These are phyloP conservation scores for Pectinophora gossypiella DNA, from an alignment of 1,140 invertebrate genomes.

Conservation along the genomic window DNA sequence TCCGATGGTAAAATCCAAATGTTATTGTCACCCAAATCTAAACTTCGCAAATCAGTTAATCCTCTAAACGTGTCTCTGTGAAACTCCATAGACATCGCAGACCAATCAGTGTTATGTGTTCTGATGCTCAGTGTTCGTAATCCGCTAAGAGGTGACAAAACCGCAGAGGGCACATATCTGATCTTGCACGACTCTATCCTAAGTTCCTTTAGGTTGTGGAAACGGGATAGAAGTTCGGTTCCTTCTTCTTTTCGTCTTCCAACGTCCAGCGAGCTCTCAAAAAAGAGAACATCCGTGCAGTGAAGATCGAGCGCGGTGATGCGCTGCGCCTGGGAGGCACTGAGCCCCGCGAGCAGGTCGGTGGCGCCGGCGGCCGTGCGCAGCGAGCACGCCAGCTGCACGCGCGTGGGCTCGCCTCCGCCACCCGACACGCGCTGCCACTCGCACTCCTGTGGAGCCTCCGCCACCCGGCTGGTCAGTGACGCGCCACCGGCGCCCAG, in stretches of 20 bases:
- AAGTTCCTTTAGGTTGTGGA: conserved; percentile 83
- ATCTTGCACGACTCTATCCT: conserved; percentile 89
- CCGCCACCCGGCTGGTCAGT: conserved; percentile 69
- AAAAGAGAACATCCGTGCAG: conserved; percentile 87
- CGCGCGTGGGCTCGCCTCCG: conserved; percentile 72
- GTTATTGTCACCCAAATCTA: conserved; percentile 89
- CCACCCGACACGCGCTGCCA: conserved; percentile 78
- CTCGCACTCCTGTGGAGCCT: conserved; percentile 80
- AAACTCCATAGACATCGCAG: conserved; percentile 85
- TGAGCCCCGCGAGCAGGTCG: conserved; percentile 81
- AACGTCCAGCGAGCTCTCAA: conserved; percentile 83
- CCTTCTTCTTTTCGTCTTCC: conserved; percentile 75
- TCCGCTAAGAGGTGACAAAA: conserved; percentile 80
- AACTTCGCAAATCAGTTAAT: conserved; percentile 79
- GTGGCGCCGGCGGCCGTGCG: conserved; percentile 83
- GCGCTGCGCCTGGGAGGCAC: conserved; percentile 80
- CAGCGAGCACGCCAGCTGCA: conserved; percentile 82
- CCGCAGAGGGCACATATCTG: conserved; percentile 82
- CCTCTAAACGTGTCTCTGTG: conserved; percentile 83
- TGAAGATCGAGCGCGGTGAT: conserved; percentile 83
- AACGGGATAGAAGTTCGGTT: conserved; percentile 79
- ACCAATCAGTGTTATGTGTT: conserved; percentile 89
- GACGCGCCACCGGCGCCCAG: conserved; percentile 48
- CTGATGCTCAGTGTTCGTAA: conserved; percentile 82
- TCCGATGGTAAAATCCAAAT: conserved; percentile 85